These are phyloP conservation scores for Gadopsis bispinosus DNA, from an alignment of 2,797 vertebrate genomes.

Conservation along the genomic window DNA sequence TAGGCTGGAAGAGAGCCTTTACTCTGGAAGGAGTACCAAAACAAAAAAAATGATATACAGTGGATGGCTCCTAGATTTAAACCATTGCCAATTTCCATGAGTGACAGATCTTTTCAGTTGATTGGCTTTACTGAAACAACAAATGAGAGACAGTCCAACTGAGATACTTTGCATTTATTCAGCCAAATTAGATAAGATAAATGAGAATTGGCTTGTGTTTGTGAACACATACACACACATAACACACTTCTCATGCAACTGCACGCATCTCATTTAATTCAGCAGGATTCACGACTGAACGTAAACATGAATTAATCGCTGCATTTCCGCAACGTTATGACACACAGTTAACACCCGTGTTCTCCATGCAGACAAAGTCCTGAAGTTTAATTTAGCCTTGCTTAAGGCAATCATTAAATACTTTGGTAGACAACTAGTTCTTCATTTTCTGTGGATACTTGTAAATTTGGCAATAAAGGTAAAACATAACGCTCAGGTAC, in stretches of 20 bases:
- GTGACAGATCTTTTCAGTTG: not conserved
- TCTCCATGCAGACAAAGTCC: not conserved
- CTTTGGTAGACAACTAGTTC: not conserved
- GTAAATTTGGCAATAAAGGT: not conserved
- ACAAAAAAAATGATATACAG: not conserved
- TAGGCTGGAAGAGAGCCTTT: constrained; percentile 61
- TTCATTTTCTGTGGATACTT: not conserved
- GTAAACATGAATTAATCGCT: not conserved
- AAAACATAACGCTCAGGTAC: not conserved
- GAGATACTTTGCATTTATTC: not conserved
- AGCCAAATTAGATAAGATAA: not conserved
- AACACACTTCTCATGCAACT: not conserved
- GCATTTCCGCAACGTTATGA: not conserved
- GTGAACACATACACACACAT: not conserved
- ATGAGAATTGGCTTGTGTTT: not conserved
- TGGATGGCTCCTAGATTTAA: not conserved
- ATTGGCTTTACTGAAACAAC: not conserved
- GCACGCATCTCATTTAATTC: not conserved
- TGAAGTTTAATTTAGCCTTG: not conserved
- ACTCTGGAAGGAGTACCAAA: constrained; percentile 38
- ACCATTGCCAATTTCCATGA: not conserved
- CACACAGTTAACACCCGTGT: not conserved
- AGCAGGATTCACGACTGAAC: not conserved
- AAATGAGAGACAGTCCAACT: not conserved
- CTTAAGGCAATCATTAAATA: not conserved